These are phyloP conservation scores for Patella pellucida DNA, from an alignment of 2,888 invertebrate genomes.

Conservation along the genomic window DNA sequence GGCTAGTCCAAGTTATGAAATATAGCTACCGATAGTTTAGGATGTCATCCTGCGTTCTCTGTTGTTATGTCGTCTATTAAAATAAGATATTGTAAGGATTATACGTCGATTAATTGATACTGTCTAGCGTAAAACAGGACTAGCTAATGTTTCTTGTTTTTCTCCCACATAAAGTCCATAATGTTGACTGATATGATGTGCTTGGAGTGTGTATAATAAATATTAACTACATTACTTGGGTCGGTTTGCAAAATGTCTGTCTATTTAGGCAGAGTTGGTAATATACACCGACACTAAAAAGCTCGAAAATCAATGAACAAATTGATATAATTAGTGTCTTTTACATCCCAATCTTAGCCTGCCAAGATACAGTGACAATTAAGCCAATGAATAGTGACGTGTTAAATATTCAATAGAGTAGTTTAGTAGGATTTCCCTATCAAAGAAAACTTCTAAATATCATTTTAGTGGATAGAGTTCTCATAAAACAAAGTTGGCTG, in stretches of 20 bases:
- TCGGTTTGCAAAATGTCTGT: slow-evolving; percentile 7
- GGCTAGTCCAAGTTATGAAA: too few species aligned
- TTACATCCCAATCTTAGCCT: neutral
- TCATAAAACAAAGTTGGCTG: slow-evolving; percentile 4
- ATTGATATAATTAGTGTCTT: slow-evolving; percentile 10
- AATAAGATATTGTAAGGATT: too few species aligned
- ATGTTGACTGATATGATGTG: neutral
- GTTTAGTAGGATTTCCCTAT: slow-evolving; percentile 6
- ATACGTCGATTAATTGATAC: too few species aligned
- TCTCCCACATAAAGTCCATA: too few species aligned
- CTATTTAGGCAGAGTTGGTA: neutral
- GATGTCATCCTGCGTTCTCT: too few species aligned
- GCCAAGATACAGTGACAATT: slow-evolving; percentile 10
- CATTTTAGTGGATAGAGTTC: slow-evolving; percentile 4
- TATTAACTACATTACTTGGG: neutral
- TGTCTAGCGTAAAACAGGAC: too few species aligned
- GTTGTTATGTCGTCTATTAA: too few species aligned
- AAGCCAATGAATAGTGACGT: slow-evolving; percentile 11
- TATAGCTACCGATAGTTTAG: too few species aligned
- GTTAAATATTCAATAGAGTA: slow-evolving; percentile 10
- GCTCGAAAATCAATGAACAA: slow-evolving; percentile 6
- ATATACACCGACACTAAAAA: slow-evolving; percentile 5
- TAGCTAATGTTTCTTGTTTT: too few species aligned
- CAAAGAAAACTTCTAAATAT: slow-evolving; percentile 12
- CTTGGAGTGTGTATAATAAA: slow-evolving; percentile 7